Evolutionary conservation across 2,113 vertebrate genomes (phyloP), one percentile per base, ranked within the genome.

Genomic region (Xiphophorus hellerii): DNA sequence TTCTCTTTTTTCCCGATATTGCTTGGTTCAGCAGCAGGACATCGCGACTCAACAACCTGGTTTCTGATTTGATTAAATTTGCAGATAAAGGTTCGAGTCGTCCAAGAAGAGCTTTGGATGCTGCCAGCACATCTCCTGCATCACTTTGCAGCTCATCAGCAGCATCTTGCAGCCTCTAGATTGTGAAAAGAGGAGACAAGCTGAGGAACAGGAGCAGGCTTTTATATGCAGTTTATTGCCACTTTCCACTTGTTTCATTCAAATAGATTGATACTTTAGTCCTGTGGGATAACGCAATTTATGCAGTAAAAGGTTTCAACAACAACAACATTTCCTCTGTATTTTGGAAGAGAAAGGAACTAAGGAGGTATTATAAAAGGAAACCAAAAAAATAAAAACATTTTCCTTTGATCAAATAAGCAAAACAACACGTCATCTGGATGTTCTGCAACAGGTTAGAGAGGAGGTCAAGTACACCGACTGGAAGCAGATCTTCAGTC

Each of bases 21-120:
- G 89, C 91, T 83, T 93, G 91, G 69, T 94, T 94, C 88, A 98
- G 87, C 79, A 92, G 92, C 35, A 90, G 77, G 63, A 94, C 80
- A 63, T 93, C 94, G 71, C 93, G 94, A 14, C 95, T 94, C 1
- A 94, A 86, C 44, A 94, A 73, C 37, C 69, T 84, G 44, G 92
- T 94, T 74, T 95, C 87, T 61, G 93, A 92, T 66, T 91, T 81
- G 54, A 97, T 89, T 20, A 95, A 9, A 12, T 75, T 13, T 0
- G 89, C 82, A 14, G 90, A 77, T 29, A 82, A 71, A 0, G 89
- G 70, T 37, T 94, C 92, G 27, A 93, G 11, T 0, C 88, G 87
- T 9, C 84, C 87, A 20, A 86, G 87, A 27, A 98, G 93, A 74
- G 35, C 81, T 31, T 96, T 93, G 33, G 95, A 92, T 30, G 93